A percentile compares a stretch with the other conserved stretches of the same genome.
Conservation (phyloP, 2,888 invertebrate genomes). For the Seladonia tumulorum region DNA sequence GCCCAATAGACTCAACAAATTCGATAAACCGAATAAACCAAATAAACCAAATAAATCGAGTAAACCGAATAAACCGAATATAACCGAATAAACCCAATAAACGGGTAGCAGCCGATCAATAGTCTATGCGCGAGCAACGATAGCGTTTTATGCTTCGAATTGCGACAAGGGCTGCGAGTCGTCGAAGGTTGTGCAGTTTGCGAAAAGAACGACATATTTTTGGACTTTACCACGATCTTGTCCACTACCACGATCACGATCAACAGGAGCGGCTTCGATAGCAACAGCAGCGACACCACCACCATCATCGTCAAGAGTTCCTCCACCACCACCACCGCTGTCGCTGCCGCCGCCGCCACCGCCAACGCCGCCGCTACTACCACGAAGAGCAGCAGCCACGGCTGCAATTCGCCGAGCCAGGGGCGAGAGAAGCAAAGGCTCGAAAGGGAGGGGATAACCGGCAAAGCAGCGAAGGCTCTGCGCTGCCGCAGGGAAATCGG, state of each 20-base stretch:
- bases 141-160: neutral
- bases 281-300: constrained; percentile 68
- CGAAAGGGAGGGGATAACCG: constrained; percentile 81
- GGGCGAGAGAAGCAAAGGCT: constrained; percentile 79
- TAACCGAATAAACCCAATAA: neutral
- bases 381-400: constrained; percentile 47
- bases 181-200: constrained; percentile 27
- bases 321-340: constrained; percentile 51
- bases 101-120: neutral
- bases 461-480: constrained; percentile 74
- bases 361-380: constrained; percentile 65
- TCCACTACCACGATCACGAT: neutral
- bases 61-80: neutral
- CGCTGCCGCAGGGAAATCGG: constrained; percentile 79
- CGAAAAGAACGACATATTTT: neutral
- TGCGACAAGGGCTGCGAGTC: constrained; percentile 18
- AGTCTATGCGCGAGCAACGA: neutral
- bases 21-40: neutral
- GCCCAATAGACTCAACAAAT: too few relatives aligned
- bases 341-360: constrained; percentile 55
- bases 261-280: constrained; percentile 82
- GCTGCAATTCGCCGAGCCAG: constrained; percentile 73
- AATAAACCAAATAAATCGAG: neutral
- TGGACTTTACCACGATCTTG: neutral
- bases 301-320: constrained; percentile 17